Evolutionary conservation across 2,888 invertebrate species (phyloP), one percentile per base, ranked within the genome.

Genomic region (Plagodis pulveraria): DNA sequence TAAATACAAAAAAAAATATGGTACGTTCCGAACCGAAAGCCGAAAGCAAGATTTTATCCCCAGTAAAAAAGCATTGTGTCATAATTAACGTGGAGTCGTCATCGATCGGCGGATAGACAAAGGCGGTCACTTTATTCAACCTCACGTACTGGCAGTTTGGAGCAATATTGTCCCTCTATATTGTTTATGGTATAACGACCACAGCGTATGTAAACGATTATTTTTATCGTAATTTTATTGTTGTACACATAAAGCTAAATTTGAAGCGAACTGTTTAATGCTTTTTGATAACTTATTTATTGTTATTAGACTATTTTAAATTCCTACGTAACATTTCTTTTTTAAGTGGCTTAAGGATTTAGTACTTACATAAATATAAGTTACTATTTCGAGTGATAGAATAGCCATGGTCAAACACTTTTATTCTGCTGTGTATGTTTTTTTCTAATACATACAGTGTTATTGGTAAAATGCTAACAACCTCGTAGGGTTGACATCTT

Each of bases 111-210:
- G 69, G 43, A 52, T 60, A 70, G 76, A 77, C 77, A 82, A 80
- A 79, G 77, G 72, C 65, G 63, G 52, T 69, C 67, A 73, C 69
- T 81, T 10, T 83, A 84, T 82, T 83, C 83, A 69, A 72, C 76
- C 75, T 65, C 82, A 82, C 82, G 82, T 70, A 61, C 66, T 47
- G 63, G 65, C 71, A 69, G 74, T 61, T 72, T 63, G 57, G 67
- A 60, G 59, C 66, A 68, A 67, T 64, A 74, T 78, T 81, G 79
- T 79, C 65, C 71, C 67, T 67, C 72, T 74, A 68, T 71, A 58
- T 63, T 67, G 70, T 77, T 78, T 78, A 77, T 70, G 70, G 63
- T 74, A 75, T 76, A 75, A 79, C 71, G 70, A 65, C 65, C 62
- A 63, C 65, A 64, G 66, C 66, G 73, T 78, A 74, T 73, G 75